Percentiles rank a stretch among this genome's conserved stretches.
These are phyloP conservation scores for Drepana falcataria DNA, from an alignment of 2,888 invertebrate species.

Conservation along the genomic window DNA sequence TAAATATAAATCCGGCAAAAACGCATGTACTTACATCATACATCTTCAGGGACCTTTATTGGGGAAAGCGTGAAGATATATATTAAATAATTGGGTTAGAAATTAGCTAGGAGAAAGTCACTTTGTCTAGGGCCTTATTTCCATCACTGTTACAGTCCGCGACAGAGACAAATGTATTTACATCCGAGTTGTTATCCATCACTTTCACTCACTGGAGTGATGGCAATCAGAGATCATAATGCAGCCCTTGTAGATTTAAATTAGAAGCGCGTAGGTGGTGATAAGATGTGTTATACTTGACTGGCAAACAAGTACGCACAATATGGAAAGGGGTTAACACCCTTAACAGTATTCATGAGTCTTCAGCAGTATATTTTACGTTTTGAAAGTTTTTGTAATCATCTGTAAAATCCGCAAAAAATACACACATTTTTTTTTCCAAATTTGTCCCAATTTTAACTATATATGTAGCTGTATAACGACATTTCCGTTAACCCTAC, in stretches of 20 bases:
- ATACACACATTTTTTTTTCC: not conserved
- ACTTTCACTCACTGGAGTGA: not conserved
- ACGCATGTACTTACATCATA: too few relatives aligned
- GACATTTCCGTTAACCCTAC: constrained; percentile 20
- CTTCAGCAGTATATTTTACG: too few relatives aligned
- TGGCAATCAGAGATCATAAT: not conserved
- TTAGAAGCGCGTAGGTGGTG: not conserved
- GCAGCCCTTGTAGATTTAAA: not conserved
- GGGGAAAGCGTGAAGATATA: too few relatives aligned
- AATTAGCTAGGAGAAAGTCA: not conserved
- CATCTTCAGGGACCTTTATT: too few relatives aligned
- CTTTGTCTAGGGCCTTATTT: not conserved
- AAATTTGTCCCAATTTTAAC: not conserved
- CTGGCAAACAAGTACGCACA: too few relatives aligned
- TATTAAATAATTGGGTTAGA: not conserved
- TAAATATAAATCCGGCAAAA: too few relatives aligned
- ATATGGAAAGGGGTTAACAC: too few relatives aligned
- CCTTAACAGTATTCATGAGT: too few relatives aligned
- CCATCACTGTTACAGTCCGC: not conserved
- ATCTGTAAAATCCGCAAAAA: not conserved
- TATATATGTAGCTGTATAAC: not conserved
- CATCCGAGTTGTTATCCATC: not conserved
- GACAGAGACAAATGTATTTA: not conserved
- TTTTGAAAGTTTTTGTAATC: too few relatives aligned
- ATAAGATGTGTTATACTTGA: not conserved